phyloP scores from a whole-genome alignment of 2,113 vertebrate genomes.

The Laticauda colubrina region DNA sequence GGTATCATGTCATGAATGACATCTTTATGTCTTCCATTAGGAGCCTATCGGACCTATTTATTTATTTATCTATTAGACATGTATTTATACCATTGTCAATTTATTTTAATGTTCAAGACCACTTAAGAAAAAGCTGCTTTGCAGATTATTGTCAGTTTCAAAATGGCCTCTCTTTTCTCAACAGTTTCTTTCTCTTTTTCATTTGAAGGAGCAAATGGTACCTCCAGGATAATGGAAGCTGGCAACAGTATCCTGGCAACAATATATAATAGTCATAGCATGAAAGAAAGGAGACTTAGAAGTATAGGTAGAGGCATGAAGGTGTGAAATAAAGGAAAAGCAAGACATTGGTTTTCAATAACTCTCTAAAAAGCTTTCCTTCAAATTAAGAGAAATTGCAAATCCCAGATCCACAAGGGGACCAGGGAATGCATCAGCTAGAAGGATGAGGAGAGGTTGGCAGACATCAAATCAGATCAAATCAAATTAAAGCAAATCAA shows the following conservation, averaged over 20 bases:
- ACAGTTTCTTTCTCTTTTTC: not conserved
- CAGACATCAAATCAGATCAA: not conserved
- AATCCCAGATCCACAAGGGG: not conserved
- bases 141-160: not conserved
- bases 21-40: not conserved
- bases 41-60: not conserved
- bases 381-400: not conserved
- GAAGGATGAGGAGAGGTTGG: not conserved
- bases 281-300: not conserved
- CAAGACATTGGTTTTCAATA: not conserved
- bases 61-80: not conserved
- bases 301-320: not conserved
- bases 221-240: not conserved
- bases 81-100: not conserved
- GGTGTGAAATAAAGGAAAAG: not conserved
- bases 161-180: not conserved
- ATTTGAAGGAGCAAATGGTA: not conserved
- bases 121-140: not conserved
- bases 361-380: not conserved
- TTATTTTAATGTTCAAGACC: not conserved
- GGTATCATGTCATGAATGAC: not conserved
- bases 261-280: not conserved
- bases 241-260: not conserved
- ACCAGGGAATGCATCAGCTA: not conserved
- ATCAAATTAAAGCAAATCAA: not conserved